Conservation (phyloP, 2,113 vertebrate genomes). For the Sinocyclocheilus rhinocerous region DNA sequence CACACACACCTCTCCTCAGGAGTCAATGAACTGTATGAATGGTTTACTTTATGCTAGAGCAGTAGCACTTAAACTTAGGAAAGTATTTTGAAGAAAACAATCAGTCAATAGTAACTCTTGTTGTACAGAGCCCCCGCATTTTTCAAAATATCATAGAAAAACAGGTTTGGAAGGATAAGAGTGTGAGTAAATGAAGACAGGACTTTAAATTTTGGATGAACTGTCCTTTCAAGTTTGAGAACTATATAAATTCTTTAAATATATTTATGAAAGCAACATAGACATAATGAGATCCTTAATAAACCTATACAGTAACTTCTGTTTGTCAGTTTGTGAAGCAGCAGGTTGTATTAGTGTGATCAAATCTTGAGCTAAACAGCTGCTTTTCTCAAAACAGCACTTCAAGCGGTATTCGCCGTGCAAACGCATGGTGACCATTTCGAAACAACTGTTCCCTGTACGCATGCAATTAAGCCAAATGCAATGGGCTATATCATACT, state of each 20-base stretch:
- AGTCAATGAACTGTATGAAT: not conserved
- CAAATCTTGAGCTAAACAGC: not conserved
- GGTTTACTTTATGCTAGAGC: not conserved
- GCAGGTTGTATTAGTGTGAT: not conserved
- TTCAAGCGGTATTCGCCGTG: slow-evolving; percentile 24
- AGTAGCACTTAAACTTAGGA: not conserved
- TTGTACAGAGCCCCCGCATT: no score
- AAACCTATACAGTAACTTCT: not conserved
- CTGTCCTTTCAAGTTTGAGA: not conserved
- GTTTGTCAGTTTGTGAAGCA: not conserved
- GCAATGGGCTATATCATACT: slow-evolving; percentile 95
- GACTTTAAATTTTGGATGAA: not conserved
- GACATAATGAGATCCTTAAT: no score
- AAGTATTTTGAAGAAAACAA: not conserved
- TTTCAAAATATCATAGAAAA: no score
- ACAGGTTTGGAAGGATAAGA: not conserved
- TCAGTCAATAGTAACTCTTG: no score
- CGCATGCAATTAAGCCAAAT: slow-evolving; percentile 80
- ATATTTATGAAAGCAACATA: no score
- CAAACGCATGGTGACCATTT: slow-evolving; percentile 59
- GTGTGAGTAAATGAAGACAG: not conserved
- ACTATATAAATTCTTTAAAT: not conserved
- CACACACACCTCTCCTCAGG: not conserved
- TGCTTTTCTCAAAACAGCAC: not conserved
- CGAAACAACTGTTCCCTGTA: slow-evolving; percentile 72